Base-by-base conservation (phyloP, 2,888 invertebrate genomes). In the Aphodius granarius region DNA sequence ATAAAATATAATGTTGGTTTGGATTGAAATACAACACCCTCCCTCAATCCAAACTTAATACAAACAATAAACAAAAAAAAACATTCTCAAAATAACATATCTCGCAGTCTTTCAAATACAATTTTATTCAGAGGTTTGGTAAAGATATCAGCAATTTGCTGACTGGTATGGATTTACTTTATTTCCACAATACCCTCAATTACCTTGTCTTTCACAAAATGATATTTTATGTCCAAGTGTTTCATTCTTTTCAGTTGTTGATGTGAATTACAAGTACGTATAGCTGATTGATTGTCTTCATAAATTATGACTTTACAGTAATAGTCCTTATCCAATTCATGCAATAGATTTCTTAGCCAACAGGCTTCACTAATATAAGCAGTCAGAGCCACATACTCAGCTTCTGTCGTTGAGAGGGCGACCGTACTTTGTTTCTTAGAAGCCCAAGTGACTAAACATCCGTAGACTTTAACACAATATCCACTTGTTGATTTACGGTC, bases 161-260 rank as follows among this genome's bases (percentile, higher is more conserved):
- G 23, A 23, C 23, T 23, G 23, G 23, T 23, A 23, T 23, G 23
- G 9, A 23, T 23, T 23, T 23, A 5, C 23, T 9, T 23, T 23
- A 23, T 23, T 23, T 23, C 23, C 23, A 23, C 23, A 23, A 23
- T 23, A 23, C 23, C 23, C 23, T 23, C 23, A 23, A 23, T 23
- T 5, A 23, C 23, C 23, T 23, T 23, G 5, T 23, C 23, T 23
- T 23, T 23, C 9, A 71, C 16, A 43, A 71, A 71, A 19, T 71
- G 71, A 43, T 18, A 71, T 19, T 43, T 71, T 9, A 71, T 71
- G 16, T 71, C 71, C 2, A 71, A 17, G 16, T 71, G 71, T 71
- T 71, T 71, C 19, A 71, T 62, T 71, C 43, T 9, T 43, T 71
- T 71, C 17, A 62, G 71, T 13, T 62, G 63, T 4, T 71, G 62